Evolutionary conservation across 2,888 invertebrate species (phyloP).

Genomic region (Phaonia tiefii): DNA sequence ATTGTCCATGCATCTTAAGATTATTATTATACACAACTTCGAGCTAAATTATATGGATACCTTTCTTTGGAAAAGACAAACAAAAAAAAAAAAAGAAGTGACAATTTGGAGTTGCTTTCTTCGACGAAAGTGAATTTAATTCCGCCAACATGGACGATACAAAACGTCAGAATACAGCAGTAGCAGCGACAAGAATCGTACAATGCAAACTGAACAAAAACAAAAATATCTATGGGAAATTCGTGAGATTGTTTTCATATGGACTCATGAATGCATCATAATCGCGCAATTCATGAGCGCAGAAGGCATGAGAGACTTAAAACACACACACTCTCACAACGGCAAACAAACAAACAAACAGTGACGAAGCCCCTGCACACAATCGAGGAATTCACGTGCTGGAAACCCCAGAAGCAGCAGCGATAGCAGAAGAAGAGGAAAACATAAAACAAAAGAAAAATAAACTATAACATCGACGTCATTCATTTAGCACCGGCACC

Average conservation of each 20-base stretch:
- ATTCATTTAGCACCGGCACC: neutral
- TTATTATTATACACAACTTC: too few species aligned
- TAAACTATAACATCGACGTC: neutral
- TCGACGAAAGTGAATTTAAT: neutral
- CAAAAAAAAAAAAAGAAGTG: too few species aligned
- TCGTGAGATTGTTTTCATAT: neutral
- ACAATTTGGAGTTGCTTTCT: too few species aligned
- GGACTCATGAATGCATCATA: neutral
- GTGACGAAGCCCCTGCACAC: neutral
- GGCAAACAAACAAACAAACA: neutral
- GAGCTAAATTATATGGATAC: too few species aligned
- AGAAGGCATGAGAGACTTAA: too few species aligned
- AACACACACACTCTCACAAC: too few species aligned
- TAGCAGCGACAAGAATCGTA: neutral
- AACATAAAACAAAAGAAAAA: constrained; percentile 1
- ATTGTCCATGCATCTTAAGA: too few species aligned
- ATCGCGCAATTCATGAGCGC: neutral
- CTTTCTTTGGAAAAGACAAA: too few species aligned
- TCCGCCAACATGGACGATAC: too few species aligned
- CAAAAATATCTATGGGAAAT: constrained; percentile 1
- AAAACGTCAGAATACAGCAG: neutral
- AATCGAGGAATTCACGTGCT: neutral
- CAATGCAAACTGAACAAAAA: constrained; percentile 21
- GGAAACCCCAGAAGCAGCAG: constrained; percentile 18
- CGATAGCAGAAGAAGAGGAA: constrained; percentile 17